Percentiles rank a stretch among this genome's conserved stretches.
phyloP scores from a whole-genome alignment of 53 echinoderm and acorn worm species.

The Echinarachnius parma region DNA sequence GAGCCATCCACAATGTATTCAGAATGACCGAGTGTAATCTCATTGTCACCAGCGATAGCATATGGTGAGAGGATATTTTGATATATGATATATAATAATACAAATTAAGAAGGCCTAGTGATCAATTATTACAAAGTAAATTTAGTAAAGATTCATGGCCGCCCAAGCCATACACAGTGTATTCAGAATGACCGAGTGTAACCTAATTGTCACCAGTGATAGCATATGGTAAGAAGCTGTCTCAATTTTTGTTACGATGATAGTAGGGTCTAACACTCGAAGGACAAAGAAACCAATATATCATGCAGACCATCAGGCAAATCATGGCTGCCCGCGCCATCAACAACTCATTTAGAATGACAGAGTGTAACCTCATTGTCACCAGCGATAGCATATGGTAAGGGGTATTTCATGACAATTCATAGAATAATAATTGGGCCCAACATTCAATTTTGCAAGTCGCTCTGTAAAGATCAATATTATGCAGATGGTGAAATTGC shows the following conservation, averaged over 20 bases:
- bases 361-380: conserved; percentile 73
- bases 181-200: conserved; percentile 85
- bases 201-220: conserved; percentile 68
- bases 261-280: too few relatives aligned
- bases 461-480: too few relatives aligned
- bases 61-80: conserved; percentile 59
- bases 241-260: too few relatives aligned
- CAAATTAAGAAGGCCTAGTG: conserved; percentile 59
- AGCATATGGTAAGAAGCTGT: conserved; percentile 53
- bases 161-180: conserved; percentile 89
- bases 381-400: conserved; percentile 71
- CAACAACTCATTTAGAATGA: conserved; percentile 88
- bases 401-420: too few relatives aligned
- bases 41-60: conserved; percentile 60
- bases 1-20: conserved; percentile 92
- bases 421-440: too few relatives aligned
- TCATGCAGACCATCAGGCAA: conserved; percentile 82
- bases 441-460: too few relatives aligned
- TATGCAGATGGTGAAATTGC: too few relatives aligned
- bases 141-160: conserved; percentile 76
- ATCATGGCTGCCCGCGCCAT: conserved; percentile 95
- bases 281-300: too few relatives aligned
- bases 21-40: conserved; percentile 83
- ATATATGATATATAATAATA: conserved; percentile 36
- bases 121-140: conserved; percentile 57